Base-by-base conservation (phyloP, 2,888 invertebrate species). In the Diplolepis rosae region DNA sequence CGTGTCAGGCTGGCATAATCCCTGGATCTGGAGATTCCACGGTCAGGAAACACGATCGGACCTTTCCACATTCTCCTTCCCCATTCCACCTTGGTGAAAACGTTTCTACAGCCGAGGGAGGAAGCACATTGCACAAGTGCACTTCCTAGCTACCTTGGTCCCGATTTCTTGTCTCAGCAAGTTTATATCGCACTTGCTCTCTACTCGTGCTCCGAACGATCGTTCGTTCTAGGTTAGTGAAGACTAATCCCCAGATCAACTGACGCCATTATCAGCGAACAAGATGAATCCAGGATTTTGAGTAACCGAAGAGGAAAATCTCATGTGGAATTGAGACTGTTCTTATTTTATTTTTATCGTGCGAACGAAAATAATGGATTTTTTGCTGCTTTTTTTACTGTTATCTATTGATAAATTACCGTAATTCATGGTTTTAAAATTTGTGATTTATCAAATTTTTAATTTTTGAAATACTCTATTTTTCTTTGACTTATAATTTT, bases 11-110 rank as follows among this genome's bases (percentile, higher is more conserved):
- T 77, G 79, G 81, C 79, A 83, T 85, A 85, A 86, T 85, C 85
- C 85, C 69, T 73, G 83, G 83, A 85, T 85, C 82, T 82, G 77
- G 82, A 84, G 80, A 80, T 82, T 80, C 80, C 79, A 81, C 77
- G 82, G 83, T 82, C 83, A 80, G 84, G 82, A 82, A 85, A 87
- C 85, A 85, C 82, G 84, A 84, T 85, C 82, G 81, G 80, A 82
- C 81, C 75, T 73, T 69, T 48, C 78, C 39, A 50, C 73, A 75
- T 71, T 70, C 50, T 35, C 70, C 48, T 50, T 45, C 52, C 9
- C 66, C 45, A 71, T 74, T 73, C 61, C 51, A 65, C 56, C 35
- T 70, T 65, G 52, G 61, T 70, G 32, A 69, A 69, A 69, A 71
- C 69, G 75, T 72, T 71, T 72, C 70, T 67, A 69, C 42, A 68